Percentiles rank a stretch among this genome's conserved stretches.
These are phyloP conservation scores for Lagothrix lagotricha DNA, from an alignment of 2,797 vertebrate species.

Conservation along the genomic window DNA sequence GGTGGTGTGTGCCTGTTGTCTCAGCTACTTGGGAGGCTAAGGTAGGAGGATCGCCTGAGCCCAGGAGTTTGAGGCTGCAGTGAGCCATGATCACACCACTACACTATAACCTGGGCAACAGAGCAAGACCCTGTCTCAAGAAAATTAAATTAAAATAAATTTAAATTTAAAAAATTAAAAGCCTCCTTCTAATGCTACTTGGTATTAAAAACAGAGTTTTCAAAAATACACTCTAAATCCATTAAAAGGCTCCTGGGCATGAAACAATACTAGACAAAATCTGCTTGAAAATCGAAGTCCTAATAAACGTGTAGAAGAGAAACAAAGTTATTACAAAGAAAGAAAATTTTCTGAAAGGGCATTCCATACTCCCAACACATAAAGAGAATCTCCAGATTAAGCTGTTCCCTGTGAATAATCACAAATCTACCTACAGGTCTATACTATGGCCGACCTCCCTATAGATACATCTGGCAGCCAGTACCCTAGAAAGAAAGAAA, in stretches of 20 bases:
- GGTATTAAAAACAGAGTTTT: neutral
- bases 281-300: constrained; percentile 11
- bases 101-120: neutral
- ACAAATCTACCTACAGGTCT: neutral
- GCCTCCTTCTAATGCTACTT: neutral
- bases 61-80: neutral
- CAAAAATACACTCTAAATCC: neutral
- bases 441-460: neutral
- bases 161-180: neutral
- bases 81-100: neutral
- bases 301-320: neutral
- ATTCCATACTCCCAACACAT: neutral
- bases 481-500: neutral
- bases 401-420: neutral
- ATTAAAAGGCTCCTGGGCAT: neutral
- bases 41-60: neutral
- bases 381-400: neutral
- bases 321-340: neutral
- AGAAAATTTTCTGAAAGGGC: neutral
- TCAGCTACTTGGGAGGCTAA: neutral
- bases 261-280: neutral
- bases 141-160: neutral
- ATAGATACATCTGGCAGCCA: neutral
- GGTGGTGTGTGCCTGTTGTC: neutral
- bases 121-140: neutral